A percentile compares a stretch with the other conserved stretches of the same genome.
Evolutionary conservation across 2,113 vertebrate genomes (phyloP).

Genomic region (Chloroceryle aenea): DNA sequence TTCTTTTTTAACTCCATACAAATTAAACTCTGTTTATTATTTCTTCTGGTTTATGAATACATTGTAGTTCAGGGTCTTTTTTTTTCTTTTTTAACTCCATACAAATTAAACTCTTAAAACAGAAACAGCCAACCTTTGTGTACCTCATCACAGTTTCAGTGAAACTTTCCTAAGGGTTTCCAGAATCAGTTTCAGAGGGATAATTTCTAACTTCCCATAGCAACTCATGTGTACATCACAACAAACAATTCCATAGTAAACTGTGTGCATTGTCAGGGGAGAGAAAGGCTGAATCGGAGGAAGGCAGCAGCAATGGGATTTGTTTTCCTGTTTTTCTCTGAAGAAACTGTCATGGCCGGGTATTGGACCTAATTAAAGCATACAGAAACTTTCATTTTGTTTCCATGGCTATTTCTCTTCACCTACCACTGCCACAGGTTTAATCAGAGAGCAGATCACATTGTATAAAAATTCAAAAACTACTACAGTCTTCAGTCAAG

Average conservation of each 20-base stretch:
- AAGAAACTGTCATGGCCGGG: background rate
- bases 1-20: background rate
- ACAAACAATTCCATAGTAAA: background rate
- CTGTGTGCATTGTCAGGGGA: accelerated
- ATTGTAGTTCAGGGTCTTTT: background rate
- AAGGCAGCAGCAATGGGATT: background rate
- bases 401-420: background rate
- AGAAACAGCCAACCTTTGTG: background rate
- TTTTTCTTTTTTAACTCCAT: background rate
- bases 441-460: background rate
- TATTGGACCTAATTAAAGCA: background rate
- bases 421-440: background rate
- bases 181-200: background rate
- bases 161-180: background rate
- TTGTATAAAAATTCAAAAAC: background rate
- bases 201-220: background rate
- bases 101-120: background rate
- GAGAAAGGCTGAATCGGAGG: background rate
- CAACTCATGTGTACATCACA: background rate
- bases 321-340: background rate
- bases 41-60: background rate
- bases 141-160: background rate
- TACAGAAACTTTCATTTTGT: background rate
- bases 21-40: too few relatives aligned
- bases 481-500: background rate